Evolutionary conservation across 2,113 vertebrate species (phyloP), one percentile per base, ranked within the genome.

Genomic region (Crotalus viridis): DNA sequence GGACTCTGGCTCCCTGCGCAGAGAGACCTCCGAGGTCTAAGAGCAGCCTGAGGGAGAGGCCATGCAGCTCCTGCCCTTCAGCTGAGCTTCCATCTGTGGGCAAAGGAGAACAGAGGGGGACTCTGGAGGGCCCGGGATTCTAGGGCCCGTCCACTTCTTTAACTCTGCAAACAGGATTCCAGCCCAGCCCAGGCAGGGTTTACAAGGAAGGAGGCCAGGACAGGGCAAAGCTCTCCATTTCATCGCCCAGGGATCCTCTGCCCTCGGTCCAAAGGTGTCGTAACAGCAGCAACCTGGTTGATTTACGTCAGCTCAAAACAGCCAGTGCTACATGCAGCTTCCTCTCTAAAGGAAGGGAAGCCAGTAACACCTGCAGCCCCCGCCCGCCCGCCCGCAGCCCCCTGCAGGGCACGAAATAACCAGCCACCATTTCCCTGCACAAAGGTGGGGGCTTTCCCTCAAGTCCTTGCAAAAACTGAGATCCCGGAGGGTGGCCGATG

Each of bases 321-420:
- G 61, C 89, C 28, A 0, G 43, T 90, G n/a, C 91, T 90, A 57
- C 94, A 92, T 0, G 57, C 88, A 69, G 48, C 89, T 96, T 95
- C 95, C 90, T 46, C 19, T 86, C 86, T n/a, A 90, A 91, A 54
- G 21, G 94, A 92, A 90, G 95, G 92, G 92, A 95, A 96, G 61
- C 0, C 21, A 43, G 93, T 96, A 94, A 95, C 91, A 89, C 1
- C 59, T 0, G 26, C 94, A 91, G 90, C n/a, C 0, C 10, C 96
- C 46, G 46, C 46, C 46, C 94, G 46, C 46, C 46, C 94, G 95
- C 96, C 52, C 93, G 17, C 87, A 86, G 96, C 95, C 95, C 95
- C 96, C 96, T 91, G 96, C 96, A 95, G 95, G 96, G 96, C 96
- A 96, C 81, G 94, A 95, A 96, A 95, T 96, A 96, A 97, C 89